Evolutionary conservation across 2,888 invertebrate species (phyloP), one percentile per base, ranked within the genome.

Genomic region (Drosophila ustulata): DNA sequence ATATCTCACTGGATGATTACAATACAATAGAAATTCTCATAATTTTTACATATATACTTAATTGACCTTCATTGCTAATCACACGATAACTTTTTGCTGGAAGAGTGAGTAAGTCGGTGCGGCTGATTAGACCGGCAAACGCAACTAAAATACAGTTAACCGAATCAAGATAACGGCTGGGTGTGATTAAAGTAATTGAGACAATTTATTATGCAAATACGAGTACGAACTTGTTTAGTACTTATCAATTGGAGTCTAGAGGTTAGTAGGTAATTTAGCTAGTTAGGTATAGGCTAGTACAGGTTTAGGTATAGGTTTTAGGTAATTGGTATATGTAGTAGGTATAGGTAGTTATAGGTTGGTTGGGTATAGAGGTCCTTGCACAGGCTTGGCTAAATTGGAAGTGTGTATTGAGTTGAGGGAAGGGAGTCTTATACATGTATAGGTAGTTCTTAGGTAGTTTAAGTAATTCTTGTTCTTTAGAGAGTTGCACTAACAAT

Each of bases 51-150:
- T 76, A 58, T 81, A 37, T 85, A 83, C 80, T 89, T 87, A 87
- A 87, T 87, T 87, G 86, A 87, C 86, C 89, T 89, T 87, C 89
- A 87, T 87, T 87, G 81, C 89, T 87, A 89, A 87, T 87, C 86
- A 87, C 86, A 85, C 86, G 80, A 73, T 63, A 72, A 72, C 78
- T 41, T 76, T 32, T 71, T 56, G 72, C 66, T 72, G 70, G 72
- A 71, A 66, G 71, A 57, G 57, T 46, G 57, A 37, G 43, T 23
- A 23, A 50, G 50, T 23, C 25, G 11, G 25, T 45, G 11, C 39
- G 39, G 13, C 18, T 41, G 39, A 41, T 41, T 13, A 32, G 30
- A 32, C n/a, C 25, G 34, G 46, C 28, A 28, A 32, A 23, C 26
- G 47, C 39, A 62, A 66, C 56, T 55, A 37, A 61, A 53, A 39